A percentile compares a stretch with the other conserved stretches of the same genome.
Conservation (phyloP, 1,140 invertebrate genomes). For the Brachionus koreanus region DNA sequence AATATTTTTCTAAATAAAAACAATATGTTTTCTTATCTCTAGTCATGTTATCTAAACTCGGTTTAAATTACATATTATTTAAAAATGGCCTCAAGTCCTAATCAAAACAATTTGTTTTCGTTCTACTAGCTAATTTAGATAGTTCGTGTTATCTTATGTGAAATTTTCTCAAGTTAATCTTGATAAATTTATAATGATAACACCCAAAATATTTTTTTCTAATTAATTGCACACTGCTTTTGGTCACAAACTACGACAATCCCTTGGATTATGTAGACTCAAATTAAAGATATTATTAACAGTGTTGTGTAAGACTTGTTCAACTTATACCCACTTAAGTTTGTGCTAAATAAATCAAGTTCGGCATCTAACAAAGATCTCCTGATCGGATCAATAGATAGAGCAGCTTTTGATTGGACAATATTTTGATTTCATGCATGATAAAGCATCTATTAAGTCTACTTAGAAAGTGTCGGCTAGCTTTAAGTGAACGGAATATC, state of each 20-base stretch:
- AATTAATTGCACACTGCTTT: background rate
- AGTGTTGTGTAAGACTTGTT: background rate
- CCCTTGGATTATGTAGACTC: background rate
- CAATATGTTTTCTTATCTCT: constrained; percentile 31
- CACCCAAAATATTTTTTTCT: background rate
- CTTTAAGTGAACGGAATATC: background rate
- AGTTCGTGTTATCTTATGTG: background rate
- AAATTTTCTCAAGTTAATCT: constrained; percentile 5
- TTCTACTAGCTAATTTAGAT: background rate
- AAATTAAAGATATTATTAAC: background rate
- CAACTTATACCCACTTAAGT: background rate
- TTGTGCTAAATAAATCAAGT: background rate
- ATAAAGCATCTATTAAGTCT: background rate
- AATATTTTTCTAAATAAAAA: background rate
- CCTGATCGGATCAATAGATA: background rate
- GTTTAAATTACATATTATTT: background rate
- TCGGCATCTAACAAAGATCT: background rate
- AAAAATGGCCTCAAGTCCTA: background rate
- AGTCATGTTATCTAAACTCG: background rate
- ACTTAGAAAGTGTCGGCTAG: background rate
- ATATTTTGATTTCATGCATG: background rate
- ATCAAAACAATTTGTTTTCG: background rate
- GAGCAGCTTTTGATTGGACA: background rate
- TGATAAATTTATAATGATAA: constrained; percentile 1
- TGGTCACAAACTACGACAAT: background rate